Percentiles rank a stretch among this genome's conserved stretches.
Evolutionary conservation across 2,797 vertebrate species (phyloP).

Genomic region (Danio albolineatus): DNA sequence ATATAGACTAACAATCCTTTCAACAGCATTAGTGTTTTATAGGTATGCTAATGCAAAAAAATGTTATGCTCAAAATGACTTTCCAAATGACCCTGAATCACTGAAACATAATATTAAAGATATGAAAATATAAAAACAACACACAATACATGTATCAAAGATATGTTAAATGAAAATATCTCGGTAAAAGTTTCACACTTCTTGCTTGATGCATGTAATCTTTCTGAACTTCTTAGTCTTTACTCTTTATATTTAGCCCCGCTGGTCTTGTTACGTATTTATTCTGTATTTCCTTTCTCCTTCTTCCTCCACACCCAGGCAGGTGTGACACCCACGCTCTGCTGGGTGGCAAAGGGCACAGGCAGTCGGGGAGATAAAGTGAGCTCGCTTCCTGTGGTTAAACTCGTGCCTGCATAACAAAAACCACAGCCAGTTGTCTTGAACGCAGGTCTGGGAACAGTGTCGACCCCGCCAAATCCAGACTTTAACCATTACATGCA

Average conservation of each 20-base stretch:
- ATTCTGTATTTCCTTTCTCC: slow-evolving; percentile 44
- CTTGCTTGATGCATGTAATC: not conserved
- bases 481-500: slow-evolving; percentile 8
- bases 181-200: not conserved
- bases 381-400: slow-evolving; percentile 81
- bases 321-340: slow-evolving; percentile 81
- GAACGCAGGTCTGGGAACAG: slow-evolving; percentile 45
- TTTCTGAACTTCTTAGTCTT: slow-evolving; percentile 11
- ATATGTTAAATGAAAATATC: too few species aligned
- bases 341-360: slow-evolving; percentile 49
- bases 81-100: too few species aligned
- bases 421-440: slow-evolving; percentile 58
- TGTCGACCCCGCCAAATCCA: slow-evolving; percentile 15
- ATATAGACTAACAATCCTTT: too few species aligned
- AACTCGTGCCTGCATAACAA: slow-evolving; percentile 57
- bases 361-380: slow-evolving; percentile 74
- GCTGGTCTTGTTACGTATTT: slow-evolving; percentile 30
- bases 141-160: too few species aligned
- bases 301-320: not conserved
- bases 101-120: too few species aligned
- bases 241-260: slow-evolving; percentile 23
- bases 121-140: too few species aligned
- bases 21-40: too few species aligned
- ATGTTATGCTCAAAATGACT: too few species aligned
- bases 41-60: too few species aligned